A percentile compares a stretch with the other conserved stretches of the same genome.
These are phyloP conservation scores for Pantala flavescens DNA, from an alignment of 1,140 invertebrate genomes.

Conservation along the genomic window DNA sequence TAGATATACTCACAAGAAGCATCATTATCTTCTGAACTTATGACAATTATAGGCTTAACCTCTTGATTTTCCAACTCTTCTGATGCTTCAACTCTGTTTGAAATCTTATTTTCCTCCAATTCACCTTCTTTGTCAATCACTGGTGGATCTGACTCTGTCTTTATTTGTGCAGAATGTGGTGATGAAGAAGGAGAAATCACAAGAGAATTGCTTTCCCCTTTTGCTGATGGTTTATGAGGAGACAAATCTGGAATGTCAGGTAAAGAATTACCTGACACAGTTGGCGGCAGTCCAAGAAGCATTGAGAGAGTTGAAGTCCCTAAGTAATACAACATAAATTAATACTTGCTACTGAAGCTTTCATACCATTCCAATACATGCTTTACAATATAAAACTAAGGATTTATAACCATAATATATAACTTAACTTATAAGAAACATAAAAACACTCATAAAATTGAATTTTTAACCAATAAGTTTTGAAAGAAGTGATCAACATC, in stretches of 20 bases:
- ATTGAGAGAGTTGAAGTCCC: constrained; percentile 36
- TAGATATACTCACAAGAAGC: too few species aligned
- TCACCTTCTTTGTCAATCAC: constrained; percentile 3
- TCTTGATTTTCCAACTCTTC: background rate
- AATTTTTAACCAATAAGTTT: too few species aligned
- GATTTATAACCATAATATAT: too few species aligned
- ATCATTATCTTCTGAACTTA: too few species aligned
- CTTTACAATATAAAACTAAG: too few species aligned
- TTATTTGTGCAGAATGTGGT: background rate
- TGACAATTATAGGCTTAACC: background rate
- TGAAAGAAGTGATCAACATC: too few species aligned
- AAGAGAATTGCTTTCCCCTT: background rate
- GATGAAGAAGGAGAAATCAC: background rate
- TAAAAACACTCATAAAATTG: too few species aligned
- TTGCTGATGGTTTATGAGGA: background rate
- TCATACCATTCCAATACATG: too few species aligned
- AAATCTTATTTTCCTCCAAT: background rate
- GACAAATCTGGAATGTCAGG: constrained; percentile 23
- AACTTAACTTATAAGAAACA: too few species aligned
- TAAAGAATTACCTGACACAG: constrained; percentile 27
- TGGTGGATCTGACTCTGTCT: background rate
- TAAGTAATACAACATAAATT: constrained; percentile 14
- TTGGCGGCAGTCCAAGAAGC: constrained; percentile 33
- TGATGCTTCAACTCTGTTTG: background rate
- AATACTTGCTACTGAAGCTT: too few species aligned